Base-by-base conservation (phyloP, 2,113 vertebrate genomes). In the Cyanocitta stelleri region DNA sequence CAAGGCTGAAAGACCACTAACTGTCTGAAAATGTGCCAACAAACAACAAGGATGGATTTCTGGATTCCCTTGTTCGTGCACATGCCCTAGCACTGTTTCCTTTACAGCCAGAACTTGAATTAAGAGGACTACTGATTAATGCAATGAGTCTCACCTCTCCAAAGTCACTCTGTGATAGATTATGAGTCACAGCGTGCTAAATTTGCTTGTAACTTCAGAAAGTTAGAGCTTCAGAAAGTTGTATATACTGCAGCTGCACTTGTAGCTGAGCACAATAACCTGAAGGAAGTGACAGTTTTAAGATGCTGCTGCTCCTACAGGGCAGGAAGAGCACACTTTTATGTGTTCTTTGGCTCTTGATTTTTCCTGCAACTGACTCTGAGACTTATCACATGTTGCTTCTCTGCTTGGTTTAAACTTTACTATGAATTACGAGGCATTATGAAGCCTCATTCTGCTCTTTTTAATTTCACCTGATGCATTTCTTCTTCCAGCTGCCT, bases 381-480 rank as follows among this genome's bases (percentile, higher is more conserved):
- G 55, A 88, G 26, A 52, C 41, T 90, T 93, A 55, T 67, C 55
- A 59, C 16, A 43, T 68, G 33, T 58, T 91, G 13, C 24, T 67
- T 67, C 56, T 88, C 37, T 87, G 35, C 51, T 90, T 41, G 7
- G 13, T 85, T 95, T 87, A 89, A 85, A 79, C 27, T 74, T 80
- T 35, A 20, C 13, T 77, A 22, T 78, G 43, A 93, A 59, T 86
- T 86, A 95, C 11, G 73, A 92, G 15, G 37, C 61, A 55, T 49
- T 85, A 68, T 51, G 56, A 69, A 86, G 23, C 12, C 11, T 78
- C 52, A 54, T 59, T 68, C 20, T 85, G 26, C 17, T 91, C 49
- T 76, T 89, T 96, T 74, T 68, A 77, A 81, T 95, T 80, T 95
- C 32, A 93, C 73, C 54, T 92, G 82, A 59, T 86, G 23, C 37